Percentiles rank a stretch among this genome's conserved stretches.
These are phyloP conservation scores for Eumeta japonica DNA, from an alignment of 1,140 invertebrate species.

Conservation along the genomic window DNA sequence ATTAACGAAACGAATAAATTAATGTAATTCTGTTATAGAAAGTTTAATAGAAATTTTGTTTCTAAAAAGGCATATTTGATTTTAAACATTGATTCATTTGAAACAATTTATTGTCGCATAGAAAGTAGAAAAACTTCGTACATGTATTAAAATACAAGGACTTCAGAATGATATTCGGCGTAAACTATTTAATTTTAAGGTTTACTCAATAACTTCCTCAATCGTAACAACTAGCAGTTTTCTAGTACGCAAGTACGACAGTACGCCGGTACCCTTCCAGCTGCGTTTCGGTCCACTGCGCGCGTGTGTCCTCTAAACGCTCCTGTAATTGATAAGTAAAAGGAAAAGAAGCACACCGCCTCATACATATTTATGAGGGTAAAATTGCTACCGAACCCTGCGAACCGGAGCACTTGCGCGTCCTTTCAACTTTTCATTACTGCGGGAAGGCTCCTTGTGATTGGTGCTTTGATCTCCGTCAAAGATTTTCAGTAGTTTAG, in stretches of 20 bases:
- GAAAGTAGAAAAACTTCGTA: not conserved
- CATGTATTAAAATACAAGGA: conserved; percentile 3
- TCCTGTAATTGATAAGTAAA: conserved; percentile 55
- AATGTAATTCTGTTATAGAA: no score
- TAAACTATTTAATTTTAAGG: not conserved
- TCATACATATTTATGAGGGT: conserved; percentile 52
- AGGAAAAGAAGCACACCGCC: conserved; percentile 50
- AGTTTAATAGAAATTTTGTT: no score
- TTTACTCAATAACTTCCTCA: conserved; percentile 2
- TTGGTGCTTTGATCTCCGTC: conserved; percentile 41
- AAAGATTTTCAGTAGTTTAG: no score
- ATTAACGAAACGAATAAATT: no score
- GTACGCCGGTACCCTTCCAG: conserved; percentile 29
- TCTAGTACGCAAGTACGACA: conserved; percentile 11
- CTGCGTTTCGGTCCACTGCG: conserved; percentile 25
- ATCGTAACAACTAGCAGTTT: conserved; percentile 9
- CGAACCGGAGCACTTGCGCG: conserved; percentile 46
- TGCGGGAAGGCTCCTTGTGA: conserved; percentile 50
- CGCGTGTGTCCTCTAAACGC: conserved; percentile 36
- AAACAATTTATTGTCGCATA: no score
- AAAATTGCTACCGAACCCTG: conserved; percentile 47
- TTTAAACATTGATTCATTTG: no score
- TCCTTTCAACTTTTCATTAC: conserved; percentile 43
- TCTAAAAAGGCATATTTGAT: no score
- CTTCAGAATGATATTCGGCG: not conserved